Evolutionary conservation across 2,888 invertebrate species (phyloP), one percentile per base, ranked within the genome.

Genomic region (Hymenopus coronatus): DNA sequence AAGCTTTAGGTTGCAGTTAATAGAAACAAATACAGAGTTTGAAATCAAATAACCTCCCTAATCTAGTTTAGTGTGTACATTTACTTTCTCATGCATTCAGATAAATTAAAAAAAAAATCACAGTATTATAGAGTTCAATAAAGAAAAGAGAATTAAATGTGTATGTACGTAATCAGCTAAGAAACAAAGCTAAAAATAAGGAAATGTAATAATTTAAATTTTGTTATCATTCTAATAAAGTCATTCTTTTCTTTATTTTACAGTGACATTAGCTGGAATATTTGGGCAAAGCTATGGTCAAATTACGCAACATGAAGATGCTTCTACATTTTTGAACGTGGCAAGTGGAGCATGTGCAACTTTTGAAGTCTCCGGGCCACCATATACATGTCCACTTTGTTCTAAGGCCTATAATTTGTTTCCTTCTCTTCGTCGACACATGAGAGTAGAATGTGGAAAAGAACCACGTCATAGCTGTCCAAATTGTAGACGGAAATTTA

Each of bases 371-470:
- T 40, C 82, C 15, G 46, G 28, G 0, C 25, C 46, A 28, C 25
- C 46, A 28, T 86, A 85, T 90, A 89, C 91, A n/a, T 94, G 94
- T 89, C 91, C 91, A 8, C 91, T 92, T 84, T 94, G 94, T 88
- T 92, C 92, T 15, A 93, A 93, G 90, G 91, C 90, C 46, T 94
- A 94, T 91, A 93, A 93, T 88, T 93, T 93, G 92, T 90, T 92
- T 33, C 93, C 93, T 90, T 93, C 93, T 85, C 91, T 94, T 28
- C 92, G 92, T 85, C 92, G 94, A 28, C 94, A 94, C 91, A 92
- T 93, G 89, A 92, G 94, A 83, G 93, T 93, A n/a, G 94, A 94
- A 84, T 94, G 94, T 89, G 93, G 93, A 7, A 93, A 93, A 89
- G 93, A 92, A 83, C 93, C 93, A 89, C 92, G 91, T 90, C 93